Percentiles rank a stretch among this genome's conserved stretches.
Conservation (phyloP, 1,140 invertebrate genomes). For the Brachionus calyciflorus region DNA sequence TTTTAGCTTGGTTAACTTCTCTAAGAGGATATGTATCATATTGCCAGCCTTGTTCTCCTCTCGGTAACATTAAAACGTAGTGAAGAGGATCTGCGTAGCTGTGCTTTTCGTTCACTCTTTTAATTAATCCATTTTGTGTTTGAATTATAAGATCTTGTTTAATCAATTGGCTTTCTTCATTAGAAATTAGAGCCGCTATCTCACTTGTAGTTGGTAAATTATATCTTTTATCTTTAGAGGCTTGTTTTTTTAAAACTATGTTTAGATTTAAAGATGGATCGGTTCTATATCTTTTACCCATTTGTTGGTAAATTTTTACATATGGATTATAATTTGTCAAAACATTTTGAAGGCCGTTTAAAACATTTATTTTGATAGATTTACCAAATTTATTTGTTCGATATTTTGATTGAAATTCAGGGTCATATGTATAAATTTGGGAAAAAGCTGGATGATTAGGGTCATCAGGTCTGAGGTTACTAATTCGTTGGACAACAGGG, state of each 20-base stretch:
- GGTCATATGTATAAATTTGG: neutral
- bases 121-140: neutral
- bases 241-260: neutral
- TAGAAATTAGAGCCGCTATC: conserved; percentile 53
- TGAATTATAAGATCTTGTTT: neutral
- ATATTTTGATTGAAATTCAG: neutral
- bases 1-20: neutral
- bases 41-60: conserved; percentile 30
- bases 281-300: neutral
- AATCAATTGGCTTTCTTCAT: conserved; percentile 48
- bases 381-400: neutral
- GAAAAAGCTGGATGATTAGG: neutral
- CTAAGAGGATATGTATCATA: neutral
- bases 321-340: neutral
- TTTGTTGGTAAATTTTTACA: neutral
- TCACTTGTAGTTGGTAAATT: conserved; percentile 57
- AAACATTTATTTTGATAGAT: neutral
- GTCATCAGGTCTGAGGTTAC: neutral
- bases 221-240: conserved; percentile 48
- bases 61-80: conserved; percentile 7
- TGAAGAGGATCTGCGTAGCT: neutral
- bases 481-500: neutral
- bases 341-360: neutral
- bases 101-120: neutral
- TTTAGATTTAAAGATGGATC: neutral